Evolutionary conservation across 2,888 invertebrate genomes (phyloP).

Genomic region (Antheraea assamensis): DNA sequence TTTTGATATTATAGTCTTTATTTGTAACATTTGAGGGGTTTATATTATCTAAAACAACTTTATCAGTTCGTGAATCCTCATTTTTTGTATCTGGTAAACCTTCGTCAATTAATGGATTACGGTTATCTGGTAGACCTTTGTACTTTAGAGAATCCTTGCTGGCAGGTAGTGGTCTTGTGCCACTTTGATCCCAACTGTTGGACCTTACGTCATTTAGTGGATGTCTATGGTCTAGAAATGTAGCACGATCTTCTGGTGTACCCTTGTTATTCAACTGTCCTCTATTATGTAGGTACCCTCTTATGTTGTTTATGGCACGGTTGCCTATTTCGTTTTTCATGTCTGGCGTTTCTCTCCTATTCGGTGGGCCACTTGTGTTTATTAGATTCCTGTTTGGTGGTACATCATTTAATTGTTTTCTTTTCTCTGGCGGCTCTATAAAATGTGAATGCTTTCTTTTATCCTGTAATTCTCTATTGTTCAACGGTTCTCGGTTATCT

Average conservation of each 20-base stretch:
- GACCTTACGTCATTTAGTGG: slow-evolving; percentile 24
- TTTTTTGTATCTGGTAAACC: background rate
- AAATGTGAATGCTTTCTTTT: slow-evolving; percentile 27
- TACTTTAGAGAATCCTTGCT: slow-evolving; percentile 23
- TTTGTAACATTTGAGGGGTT: background rate
- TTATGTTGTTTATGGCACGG: background rate
- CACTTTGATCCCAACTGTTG: slow-evolving; percentile 23
- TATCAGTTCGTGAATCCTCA: background rate
- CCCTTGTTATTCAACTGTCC: background rate
- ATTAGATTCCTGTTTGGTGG: slow-evolving; percentile 31
- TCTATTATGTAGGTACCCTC: background rate
- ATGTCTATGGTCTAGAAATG: slow-evolving; percentile 12
- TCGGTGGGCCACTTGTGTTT: slow-evolving; percentile 27
- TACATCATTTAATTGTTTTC: slow-evolving; percentile 29
- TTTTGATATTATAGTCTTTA: background rate
- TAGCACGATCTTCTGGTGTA: background rate
- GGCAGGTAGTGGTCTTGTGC: slow-evolving; percentile 25
- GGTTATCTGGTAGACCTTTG: background rate
- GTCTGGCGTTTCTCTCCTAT: slow-evolving; percentile 17
- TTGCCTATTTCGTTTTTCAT: background rate
- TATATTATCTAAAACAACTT: background rate
- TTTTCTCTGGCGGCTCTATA: slow-evolving; percentile 28
- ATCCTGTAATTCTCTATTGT: background rate
- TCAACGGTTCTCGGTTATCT: background rate
- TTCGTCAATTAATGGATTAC: background rate